Percentiles rank a stretch among this genome's conserved stretches.
Evolutionary conservation across 2,113 vertebrate species (phyloP).

Genomic region (Notarius quadriscutis): DNA sequence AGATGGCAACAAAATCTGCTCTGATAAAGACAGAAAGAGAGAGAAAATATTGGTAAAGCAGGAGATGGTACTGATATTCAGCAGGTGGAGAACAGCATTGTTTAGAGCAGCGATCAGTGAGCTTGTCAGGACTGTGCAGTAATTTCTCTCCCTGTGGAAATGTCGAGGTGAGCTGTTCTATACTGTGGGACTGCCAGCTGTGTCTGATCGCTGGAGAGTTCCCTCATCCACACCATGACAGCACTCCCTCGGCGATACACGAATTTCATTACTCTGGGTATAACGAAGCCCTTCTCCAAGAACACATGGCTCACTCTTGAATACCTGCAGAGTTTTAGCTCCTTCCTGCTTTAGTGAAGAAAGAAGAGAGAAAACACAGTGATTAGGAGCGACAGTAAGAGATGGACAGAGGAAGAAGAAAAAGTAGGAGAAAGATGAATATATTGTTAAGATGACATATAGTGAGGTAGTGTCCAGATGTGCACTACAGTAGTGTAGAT

Average conservation of each 20-base stretch:
- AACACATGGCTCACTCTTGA: conserved; percentile 85
- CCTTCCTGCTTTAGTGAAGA: conserved; percentile 83
- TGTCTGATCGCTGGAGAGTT: conserved; percentile 72
- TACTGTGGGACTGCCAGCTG: conserved; percentile 66
- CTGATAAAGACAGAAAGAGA: conserved; percentile 50
- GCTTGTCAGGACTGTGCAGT: conserved; percentile 66
- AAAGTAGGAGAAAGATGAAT: conserved; percentile 71
- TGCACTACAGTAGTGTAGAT: conserved; percentile 62
- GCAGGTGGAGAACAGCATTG: conserved; percentile 70
- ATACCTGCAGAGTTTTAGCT: conserved; percentile 92
- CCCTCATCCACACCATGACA: conserved; percentile 82
- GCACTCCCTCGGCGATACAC: conserved; percentile 88
- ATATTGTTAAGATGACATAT: conserved; percentile 82
- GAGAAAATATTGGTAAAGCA: conserved; percentile 60
- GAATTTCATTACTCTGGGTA: conserved; percentile 97
- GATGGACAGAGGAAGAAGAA: conserved; percentile 54
- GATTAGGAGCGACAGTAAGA: conserved; percentile 9
- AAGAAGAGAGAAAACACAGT: conserved; percentile 53
- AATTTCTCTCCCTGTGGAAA: conserved; percentile 77
- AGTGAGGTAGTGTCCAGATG: conserved; percentile 70
- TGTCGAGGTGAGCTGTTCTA: conserved; percentile 66
- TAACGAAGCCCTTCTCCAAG: conserved; percentile 96
- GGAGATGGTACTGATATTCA: conserved; percentile 70
- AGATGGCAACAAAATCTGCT: conserved; percentile 55
- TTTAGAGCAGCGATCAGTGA: conserved; percentile 56